Base-by-base conservation (phyloP, 1,140 invertebrate genomes). In the Probaryconus sp. region DNA sequence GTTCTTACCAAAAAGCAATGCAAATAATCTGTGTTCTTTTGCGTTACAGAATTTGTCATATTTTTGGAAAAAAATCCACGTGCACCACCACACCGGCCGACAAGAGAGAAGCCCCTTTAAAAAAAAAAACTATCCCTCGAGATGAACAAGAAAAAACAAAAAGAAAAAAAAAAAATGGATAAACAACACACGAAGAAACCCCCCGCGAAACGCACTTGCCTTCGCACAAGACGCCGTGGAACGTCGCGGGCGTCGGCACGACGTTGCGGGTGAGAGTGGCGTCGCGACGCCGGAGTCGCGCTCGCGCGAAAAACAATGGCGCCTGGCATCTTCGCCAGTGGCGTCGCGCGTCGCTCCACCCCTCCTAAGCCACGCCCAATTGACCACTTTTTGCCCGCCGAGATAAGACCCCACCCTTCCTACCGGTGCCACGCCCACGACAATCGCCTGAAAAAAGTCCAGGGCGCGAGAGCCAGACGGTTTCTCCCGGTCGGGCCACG, bases 221-320 rank as follows among this genome's bases (percentile, higher is more conserved):
- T 33, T 24, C 3, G 13, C 9, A 43, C 4, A 6, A 18, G 14
- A 18, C 17, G 26, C 30, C 11, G 21, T 10, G 26, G 31, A 7
- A n/a, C n/a, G 2, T 33, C 43, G 64, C 65, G 56, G 61, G 40
- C 56, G 64, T 51, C 75, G 65, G 67, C 76, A 64, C 74, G 73
- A 75, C 68, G 76, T 82, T 78, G 77, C 73, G 65, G 76, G 70
- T 67, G 75, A 68, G 73, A 81, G 82, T 84, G 84, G 79, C 79
- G 82, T 83, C 82, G 81, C 77, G 81, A 45, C 74, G 69, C 55
- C 42, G 42, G 70, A 70, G 69, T 64, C 61, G 72, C 76, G 37
- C 74, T 40, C 53, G 61, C 71, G 64, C 74, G 70, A 58, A 79
- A 83, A 78, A 83, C 83, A 85, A 85, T 84, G 82, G 79, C 79